These are phyloP conservation scores for Thinocorus orbignyianus DNA, from an alignment of 2,113 vertebrate genomes.

Conservation along the genomic window DNA sequence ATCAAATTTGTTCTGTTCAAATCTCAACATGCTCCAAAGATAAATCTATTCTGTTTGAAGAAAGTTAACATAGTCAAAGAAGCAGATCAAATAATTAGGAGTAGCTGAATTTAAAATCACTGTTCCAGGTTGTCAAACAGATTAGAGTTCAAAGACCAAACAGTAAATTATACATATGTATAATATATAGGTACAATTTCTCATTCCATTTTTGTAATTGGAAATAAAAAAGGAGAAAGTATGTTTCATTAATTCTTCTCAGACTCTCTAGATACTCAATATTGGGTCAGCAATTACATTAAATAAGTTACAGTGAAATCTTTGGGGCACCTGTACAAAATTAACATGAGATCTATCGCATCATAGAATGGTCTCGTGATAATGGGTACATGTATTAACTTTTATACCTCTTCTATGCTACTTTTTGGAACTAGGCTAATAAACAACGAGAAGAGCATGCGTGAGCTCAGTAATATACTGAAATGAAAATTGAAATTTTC, in stretches of 20 bases:
- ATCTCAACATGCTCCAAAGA: neutral
- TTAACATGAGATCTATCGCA: neutral
- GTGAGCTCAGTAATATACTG: neutral
- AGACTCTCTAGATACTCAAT: neutral
- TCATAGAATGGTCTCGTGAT: neutral
- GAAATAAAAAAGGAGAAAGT: neutral
- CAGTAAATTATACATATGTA: neutral
- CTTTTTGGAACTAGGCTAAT: neutral
- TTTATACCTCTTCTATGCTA: neutral
- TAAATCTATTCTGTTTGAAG: constrained; percentile 21
- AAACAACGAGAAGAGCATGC: neutral
- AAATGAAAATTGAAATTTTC: neutral
- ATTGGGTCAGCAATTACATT: neutral
- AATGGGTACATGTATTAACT: neutral
- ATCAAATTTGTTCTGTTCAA: constrained; percentile 14
- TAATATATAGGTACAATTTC: neutral
- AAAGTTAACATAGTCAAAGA: neutral
- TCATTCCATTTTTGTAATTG: neutral
- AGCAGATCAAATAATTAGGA: constrained; percentile 19
- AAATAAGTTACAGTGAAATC: neutral
- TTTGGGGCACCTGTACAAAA: neutral
- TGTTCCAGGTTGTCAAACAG: neutral
- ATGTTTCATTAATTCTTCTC: neutral
- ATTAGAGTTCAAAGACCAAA: constrained; percentile 7
- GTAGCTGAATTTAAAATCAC: constrained; percentile 13